These are phyloP conservation scores for Smittia sp. DNA, from an alignment of 2,888 invertebrate genomes.

Conservation along the genomic window DNA sequence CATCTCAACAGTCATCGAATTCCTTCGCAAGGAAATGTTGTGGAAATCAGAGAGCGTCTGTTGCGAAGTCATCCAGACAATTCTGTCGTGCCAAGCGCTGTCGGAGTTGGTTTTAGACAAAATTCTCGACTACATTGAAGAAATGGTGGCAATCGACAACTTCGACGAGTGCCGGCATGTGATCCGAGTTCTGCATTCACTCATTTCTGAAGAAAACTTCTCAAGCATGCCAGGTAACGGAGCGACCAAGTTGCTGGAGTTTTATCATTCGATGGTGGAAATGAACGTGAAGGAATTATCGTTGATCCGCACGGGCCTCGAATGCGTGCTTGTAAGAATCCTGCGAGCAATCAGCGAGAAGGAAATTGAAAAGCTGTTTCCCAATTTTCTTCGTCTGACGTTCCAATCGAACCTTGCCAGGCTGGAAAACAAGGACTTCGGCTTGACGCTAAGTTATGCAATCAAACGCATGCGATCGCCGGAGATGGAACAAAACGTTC, in stretches of 20 bases:
- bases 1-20: constrained; percentile 43
- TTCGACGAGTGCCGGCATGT: constrained; percentile 53
- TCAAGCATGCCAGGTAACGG: constrained; percentile 56
- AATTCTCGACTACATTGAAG: constrained; percentile 44
- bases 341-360: constrained; percentile 55
- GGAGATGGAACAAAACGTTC: constrained; percentile 54
- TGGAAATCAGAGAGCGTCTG: constrained; percentile 54
- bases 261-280: constrained; percentile 55
- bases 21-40: constrained; percentile 50
- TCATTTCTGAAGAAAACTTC: constrained; percentile 53
- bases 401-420: constrained; percentile 52
- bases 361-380: constrained; percentile 55
- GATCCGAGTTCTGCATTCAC: constrained; percentile 56
- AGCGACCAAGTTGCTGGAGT: constrained; percentile 54
- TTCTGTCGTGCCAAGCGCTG: constrained; percentile 47
- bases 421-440: constrained; percentile 57
- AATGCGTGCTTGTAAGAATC: constrained; percentile 57
- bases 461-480: constrained; percentile 55
- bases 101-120: constrained; percentile 45
- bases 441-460: constrained; percentile 57
- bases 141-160: constrained; percentile 45
- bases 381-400: constrained; percentile 57
- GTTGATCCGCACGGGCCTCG: constrained; percentile 56
- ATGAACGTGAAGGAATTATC: constrained; percentile 47
- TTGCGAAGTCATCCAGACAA: constrained; percentile 48